These are phyloP conservation scores for Rhizoglyphus robini DNA, from an alignment of 1,140 invertebrate genomes.

Conservation along the genomic window DNA sequence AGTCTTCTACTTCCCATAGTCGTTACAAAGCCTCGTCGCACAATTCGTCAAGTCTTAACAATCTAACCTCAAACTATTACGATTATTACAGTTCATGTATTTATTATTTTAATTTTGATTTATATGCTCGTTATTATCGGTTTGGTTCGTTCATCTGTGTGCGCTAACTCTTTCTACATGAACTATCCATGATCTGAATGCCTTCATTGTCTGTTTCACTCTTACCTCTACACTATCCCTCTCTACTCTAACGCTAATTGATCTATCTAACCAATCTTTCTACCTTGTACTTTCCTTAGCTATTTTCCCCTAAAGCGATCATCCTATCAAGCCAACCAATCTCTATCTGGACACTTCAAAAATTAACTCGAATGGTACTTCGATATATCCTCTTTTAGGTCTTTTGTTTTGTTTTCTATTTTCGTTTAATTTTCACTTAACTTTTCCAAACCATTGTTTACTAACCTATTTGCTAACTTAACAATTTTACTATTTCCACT, in stretches of 20 bases:
- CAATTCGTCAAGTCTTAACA: too few relatives aligned
- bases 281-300: constrained; percentile 23
- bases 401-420: constrained; percentile 14
- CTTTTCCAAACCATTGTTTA: too few relatives aligned
- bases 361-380: constrained; percentile 14
- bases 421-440: too few relatives aligned
- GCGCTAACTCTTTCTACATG: background rate
- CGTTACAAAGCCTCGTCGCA: too few relatives aligned
- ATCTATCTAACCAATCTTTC: too few relatives aligned
- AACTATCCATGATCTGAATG: background rate
- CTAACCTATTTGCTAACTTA: too few relatives aligned
- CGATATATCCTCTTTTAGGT: constrained; percentile 2
- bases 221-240: constrained; percentile 19
- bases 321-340: constrained; percentile 25
- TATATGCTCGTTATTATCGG: background rate
- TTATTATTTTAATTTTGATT: background rate
- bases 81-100: background rate
- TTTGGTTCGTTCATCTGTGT: background rate
- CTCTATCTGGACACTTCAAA: constrained; percentile 18
- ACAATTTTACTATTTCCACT: too few relatives aligned
- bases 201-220: constrained; percentile 4
- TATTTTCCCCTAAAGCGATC: constrained; percentile 28
- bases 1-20: too few relatives aligned
- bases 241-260: too few relatives aligned
- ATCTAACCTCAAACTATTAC: background rate